These are phyloP conservation scores for Galerucella calmariensis DNA, from an alignment of 2,888 invertebrate species.

Conservation along the genomic window DNA sequence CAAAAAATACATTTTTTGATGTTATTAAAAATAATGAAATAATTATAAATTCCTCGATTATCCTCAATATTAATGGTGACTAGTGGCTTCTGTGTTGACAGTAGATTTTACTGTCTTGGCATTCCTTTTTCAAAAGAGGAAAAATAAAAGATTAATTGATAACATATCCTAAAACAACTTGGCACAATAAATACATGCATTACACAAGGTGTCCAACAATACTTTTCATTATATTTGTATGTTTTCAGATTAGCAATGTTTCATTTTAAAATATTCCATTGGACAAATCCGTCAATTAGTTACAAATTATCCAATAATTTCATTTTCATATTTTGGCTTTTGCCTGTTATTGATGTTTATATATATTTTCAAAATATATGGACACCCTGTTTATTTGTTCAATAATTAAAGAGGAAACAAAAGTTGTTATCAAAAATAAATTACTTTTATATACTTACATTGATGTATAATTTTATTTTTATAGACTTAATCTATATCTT, in stretches of 20 bases:
- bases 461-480: background rate
- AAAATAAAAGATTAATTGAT: constrained; percentile 7
- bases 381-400: constrained; percentile 27
- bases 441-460: constrained; percentile 29
- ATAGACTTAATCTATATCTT: constrained; percentile 13
- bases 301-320: background rate
- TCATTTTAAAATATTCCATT: background rate
- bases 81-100: constrained; percentile 9
- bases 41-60: background rate
- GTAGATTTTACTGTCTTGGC: constrained; percentile 5
- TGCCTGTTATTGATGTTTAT: background rate
- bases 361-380: constrained; percentile 11
- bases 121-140: constrained; percentile 8
- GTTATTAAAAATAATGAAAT: background rate
- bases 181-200: constrained; percentile 31
- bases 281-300: background rate
- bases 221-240: background rate
- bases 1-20: background rate
- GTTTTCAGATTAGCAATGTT: background rate
- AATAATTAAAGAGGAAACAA: constrained; percentile 14
- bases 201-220: constrained; percentile 28
- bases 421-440: constrained; percentile 24
- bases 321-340: background rate
- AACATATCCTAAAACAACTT: constrained; percentile 30
- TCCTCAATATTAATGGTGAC: constrained; percentile 1